Evolutionary conservation across 2,888 invertebrate genomes (phyloP), one percentile per base, ranked within the genome.

Genomic region (Strigamia transsilvanica): DNA sequence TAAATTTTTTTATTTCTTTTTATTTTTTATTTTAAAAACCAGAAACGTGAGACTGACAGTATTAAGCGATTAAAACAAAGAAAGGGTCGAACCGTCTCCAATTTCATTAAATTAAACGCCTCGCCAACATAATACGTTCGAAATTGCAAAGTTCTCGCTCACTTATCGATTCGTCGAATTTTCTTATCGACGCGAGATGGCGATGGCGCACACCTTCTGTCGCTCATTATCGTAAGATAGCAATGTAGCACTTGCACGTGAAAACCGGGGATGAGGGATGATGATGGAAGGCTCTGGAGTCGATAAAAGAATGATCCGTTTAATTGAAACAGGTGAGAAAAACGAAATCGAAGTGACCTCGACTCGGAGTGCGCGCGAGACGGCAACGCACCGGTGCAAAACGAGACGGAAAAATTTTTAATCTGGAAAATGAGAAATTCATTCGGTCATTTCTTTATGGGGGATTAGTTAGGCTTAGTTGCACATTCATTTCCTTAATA

Each of bases 381-480:
- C 10, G 38, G 38, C 34, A 7, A 3, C 73, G 13, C 4, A 7
- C 6, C 32, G 10, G 73, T 32, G 73, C 73, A 73, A 23, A 73
- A 73, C 73, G 73, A 32, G 32, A 73, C 13, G 73, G 73, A 32
- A 32, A 27, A 73, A 38, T 38, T 73, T 73, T 73, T 73, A 73
- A 73, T 73, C 27, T 73, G 32, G 56, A 32, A 73, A 73, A 73
- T 73, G 73, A 73, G 73, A 73, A 73, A 73, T 73, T 73, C 73
- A 73, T 32, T 73, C 73, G 73, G 73, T 73, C 73, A 73, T 73
- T 73, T 73, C 73, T 73, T 73, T 73, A 32, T 73, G 32, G 73
- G n/a, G 32, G 73, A 73, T 73, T 73, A 73, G 73, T n/a, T 73
- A 73, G 73, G 73, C 73, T 73, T 73, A 73, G 73, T 73, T 73